Evolutionary conservation across 2,888 invertebrate genomes (phyloP).

Genomic region (Mylabris sibirica): DNA sequence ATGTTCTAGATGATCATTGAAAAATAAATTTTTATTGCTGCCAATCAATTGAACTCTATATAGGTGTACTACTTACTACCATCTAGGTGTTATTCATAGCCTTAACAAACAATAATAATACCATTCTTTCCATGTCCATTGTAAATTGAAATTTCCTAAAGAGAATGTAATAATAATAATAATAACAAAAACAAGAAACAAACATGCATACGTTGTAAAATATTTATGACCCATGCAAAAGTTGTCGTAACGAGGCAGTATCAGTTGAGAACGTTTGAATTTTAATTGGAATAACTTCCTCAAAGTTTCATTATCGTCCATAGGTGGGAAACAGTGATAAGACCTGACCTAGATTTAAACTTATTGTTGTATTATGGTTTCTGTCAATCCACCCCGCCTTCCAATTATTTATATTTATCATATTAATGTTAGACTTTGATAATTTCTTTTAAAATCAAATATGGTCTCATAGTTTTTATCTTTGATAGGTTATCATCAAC

Average conservation of each 20-base stretch:
- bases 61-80: too few relatives aligned
- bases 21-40: slow-evolving; percentile 11
- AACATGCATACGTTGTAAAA: slow-evolving; percentile 2
- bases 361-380: neutral
- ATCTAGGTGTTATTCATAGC: neutral
- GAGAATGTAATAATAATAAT: neutral
- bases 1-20: slow-evolving; percentile 7
- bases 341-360: slow-evolving; percentile 26
- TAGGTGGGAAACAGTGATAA: slow-evolving; percentile 29
- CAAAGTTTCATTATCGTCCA: slow-evolving; percentile 20
- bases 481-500: neutral
- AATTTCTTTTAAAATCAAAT: neutral
- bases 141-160: neutral
- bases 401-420: too few relatives aligned
- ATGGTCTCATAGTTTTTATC: neutral
- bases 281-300: slow-evolving; percentile 34
- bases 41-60: neutral
- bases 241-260: slow-evolving; percentile 13
- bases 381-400: neutral
- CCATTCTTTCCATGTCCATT: neutral
- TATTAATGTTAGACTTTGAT: too few relatives aligned
- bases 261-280: slow-evolving; percentile 28
- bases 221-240: neutral
- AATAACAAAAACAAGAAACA: neutral
- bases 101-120: neutral